These are phyloP conservation scores for Chunga burmeisteri DNA, from an alignment of 2,113 vertebrate genomes.

Conservation along the genomic window DNA sequence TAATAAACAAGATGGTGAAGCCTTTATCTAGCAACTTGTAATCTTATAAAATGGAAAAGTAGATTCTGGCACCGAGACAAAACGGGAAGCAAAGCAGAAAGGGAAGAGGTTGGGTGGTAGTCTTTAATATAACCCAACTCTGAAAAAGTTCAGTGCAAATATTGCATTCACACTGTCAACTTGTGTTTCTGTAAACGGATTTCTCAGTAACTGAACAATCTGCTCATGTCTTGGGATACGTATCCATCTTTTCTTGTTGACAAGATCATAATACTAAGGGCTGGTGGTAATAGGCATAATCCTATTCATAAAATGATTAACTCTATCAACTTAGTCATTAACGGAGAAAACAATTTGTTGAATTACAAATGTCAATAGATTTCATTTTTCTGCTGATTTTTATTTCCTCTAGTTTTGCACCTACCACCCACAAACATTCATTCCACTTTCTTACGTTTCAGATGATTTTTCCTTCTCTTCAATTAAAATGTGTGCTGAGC, in stretches of 20 bases:
- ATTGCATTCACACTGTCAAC: neutral
- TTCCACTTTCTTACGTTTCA: neutral
- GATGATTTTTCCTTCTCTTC: slow-evolving; percentile 1
- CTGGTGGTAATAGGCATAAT: neutral
- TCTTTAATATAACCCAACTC: neutral
- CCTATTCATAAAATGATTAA: slow-evolving; percentile 2
- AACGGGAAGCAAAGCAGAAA: neutral
- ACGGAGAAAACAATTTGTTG: slow-evolving; percentile 21
- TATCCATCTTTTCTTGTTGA: neutral
- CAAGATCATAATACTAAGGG: neutral
- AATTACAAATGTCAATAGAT: slow-evolving; percentile 3
- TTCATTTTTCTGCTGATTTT: slow-evolving; percentile 16
- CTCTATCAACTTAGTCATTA: slow-evolving; percentile 18
- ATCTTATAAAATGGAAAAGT: neutral
- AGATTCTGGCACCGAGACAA: neutral
- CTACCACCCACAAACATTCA: slow-evolving; percentile 21
- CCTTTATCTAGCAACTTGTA: neutral
- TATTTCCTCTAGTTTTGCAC: slow-evolving; percentile 42
- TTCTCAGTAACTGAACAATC: slow-evolving; percentile 4
- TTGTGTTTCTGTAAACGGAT: slow-evolving; percentile 5
- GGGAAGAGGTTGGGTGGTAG: neutral
- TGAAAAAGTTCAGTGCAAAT: neutral
- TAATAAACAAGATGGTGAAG: neutral
- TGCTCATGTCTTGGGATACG: neutral
- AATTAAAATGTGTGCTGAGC: slow-evolving; percentile 17